A percentile compares a stretch with the other conserved stretches of the same genome.
These are phyloP conservation scores for Clinocottus analis DNA, from an alignment of 2,113 vertebrate genomes.

Conservation along the genomic window DNA sequence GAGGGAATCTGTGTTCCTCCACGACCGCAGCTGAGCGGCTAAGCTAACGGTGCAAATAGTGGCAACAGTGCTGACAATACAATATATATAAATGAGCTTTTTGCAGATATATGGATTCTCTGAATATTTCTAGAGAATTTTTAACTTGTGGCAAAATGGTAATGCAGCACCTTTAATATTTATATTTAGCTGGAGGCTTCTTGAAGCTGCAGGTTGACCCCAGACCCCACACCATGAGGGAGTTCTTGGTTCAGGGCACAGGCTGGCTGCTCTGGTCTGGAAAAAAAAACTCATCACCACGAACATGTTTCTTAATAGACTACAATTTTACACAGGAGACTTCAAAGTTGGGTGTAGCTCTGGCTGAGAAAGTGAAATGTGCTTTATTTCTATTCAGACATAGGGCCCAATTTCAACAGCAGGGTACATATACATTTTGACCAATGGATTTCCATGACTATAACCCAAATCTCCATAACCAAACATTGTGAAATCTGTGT, in stretches of 20 bases:
- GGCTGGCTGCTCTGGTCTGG: neutral
- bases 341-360: neutral
- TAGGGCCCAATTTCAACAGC: constrained; percentile 55
- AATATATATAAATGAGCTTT: neutral
- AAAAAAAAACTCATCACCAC: constrained; percentile 16
- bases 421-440: too few species aligned
- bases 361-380: constrained; percentile 16
- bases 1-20: neutral
- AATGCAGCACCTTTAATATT: neutral
- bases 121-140: neutral
- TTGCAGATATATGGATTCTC: neutral
- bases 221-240: neutral
- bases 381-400: constrained; percentile 57
- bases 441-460: too few species aligned
- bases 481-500: too few species aligned
- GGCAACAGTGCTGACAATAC: too few species aligned
- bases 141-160: neutral
- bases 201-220: neutral
- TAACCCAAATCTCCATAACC: too few species aligned
- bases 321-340: constrained; percentile 1
- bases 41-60: too few species aligned
- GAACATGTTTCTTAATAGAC: constrained; percentile 4
- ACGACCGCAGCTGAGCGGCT: neutral
- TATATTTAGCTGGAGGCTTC: neutral
- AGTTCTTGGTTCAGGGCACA: neutral